Evolutionary conservation across 2,113 vertebrate species (phyloP), one percentile per base, ranked within the genome.

Genomic region (Onychostruthus taczanowskii): DNA sequence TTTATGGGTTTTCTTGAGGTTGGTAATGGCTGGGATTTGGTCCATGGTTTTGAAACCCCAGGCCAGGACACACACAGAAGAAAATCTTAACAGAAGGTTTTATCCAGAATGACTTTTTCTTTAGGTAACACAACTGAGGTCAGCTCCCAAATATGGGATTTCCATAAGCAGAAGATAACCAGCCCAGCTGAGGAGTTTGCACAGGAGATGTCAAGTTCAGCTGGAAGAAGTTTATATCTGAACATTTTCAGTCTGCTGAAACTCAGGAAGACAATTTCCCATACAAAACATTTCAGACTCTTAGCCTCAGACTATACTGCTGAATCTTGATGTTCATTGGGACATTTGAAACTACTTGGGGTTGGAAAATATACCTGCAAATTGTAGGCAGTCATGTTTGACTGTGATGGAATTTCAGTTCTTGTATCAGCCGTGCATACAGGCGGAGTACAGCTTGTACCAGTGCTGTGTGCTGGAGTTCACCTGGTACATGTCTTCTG

Each of bases 381-480:
- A 87, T 27, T 66, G 33, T 61, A 78, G 35, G n/a, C 28, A 55
- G 52, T 31, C 37, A 16, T 2, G 0, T 87, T 26, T 67, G 68
- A 22, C 47, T 75, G 69, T 13, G 18, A 49, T 79, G 62, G n/a
- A 41, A 27, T 84, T 91, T 79, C 43, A 74, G 30, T 62, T 89
- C 52, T 55, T 59, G 4, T 30, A 44, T 11, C 62, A 95, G 62
- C 31, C 44, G 20, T 0, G 0, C 7, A 3, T 22, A 27, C 11
- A 75, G 49, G 44, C 37, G 28, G 41, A 64, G 16, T 62, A 9
- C 13, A 68, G 46, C n/a, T 70, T 10, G 6, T n/a, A 56, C 59
- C 35, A 33, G 35, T 59, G 13, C 47, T 69, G 33, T 0, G 0
- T 1, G 1, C 63, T 63, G 39, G 43, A 63, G 47, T 49, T 67